Percentiles rank a stretch among this genome's conserved stretches.
Evolutionary conservation across 1,140 invertebrate species (phyloP).

Genomic region (Coenobita brevimanus): DNA sequence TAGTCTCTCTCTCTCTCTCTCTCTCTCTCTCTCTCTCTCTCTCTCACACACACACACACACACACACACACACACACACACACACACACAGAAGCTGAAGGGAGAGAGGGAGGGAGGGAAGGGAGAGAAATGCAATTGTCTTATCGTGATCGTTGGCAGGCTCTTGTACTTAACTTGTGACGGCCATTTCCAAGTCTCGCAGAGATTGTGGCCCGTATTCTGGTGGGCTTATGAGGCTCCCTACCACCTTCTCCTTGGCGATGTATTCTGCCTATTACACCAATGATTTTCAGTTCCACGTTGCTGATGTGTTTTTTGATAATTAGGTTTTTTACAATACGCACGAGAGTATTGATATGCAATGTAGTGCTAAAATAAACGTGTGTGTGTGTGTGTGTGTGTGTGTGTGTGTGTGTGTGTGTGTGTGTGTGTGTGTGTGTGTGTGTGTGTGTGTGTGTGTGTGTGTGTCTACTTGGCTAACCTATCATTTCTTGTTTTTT

Average conservation of each 20-base stretch:
- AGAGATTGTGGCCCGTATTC: neutral
- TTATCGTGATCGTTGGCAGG: neutral
- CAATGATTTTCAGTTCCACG: no score
- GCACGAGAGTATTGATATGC: neutral
- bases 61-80: neutral
- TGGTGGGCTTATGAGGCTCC: no score
- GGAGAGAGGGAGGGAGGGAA: neutral
- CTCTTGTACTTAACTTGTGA: neutral
- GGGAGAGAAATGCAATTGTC: neutral
- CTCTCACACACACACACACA: neutral
- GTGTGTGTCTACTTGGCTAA: no score
- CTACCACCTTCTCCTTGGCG: no score
- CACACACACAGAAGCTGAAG: neutral
- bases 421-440: conserved; percentile 26
- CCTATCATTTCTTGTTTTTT: no score
- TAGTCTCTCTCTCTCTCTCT: neutral
- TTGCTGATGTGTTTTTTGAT: no score
- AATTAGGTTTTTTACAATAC: no score
- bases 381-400: conserved; percentile 9
- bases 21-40: neutral
- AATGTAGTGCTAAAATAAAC: neutral
- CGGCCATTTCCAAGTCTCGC: neutral
- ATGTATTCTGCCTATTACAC: no score
- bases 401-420: conserved; percentile 25
- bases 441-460: conserved; percentile 15